A percentile compares a stretch with the other conserved stretches of the same genome.
These are phyloP conservation scores for Pseudoatta argentina DNA, from an alignment of 1,140 invertebrate genomes.

Conservation along the genomic window DNA sequence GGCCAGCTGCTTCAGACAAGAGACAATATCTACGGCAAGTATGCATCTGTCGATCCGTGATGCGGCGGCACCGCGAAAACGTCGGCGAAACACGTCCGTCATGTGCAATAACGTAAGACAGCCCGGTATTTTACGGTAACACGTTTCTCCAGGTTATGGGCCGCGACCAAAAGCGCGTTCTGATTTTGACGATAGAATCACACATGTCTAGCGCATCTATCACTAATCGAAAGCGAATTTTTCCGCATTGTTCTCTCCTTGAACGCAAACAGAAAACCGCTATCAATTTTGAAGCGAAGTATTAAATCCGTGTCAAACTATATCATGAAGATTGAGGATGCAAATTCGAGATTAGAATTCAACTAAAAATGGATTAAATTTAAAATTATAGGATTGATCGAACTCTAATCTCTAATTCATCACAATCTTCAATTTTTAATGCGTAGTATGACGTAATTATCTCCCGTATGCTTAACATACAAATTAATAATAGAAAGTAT, in stretches of 20 bases:
- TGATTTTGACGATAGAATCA: conserved; percentile 34
- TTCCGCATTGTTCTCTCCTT: background rate
- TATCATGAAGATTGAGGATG: no score
- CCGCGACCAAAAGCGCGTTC: conserved; percentile 18
- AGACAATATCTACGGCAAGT: conserved; percentile 63
- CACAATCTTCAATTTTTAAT: no score
- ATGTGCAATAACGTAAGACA: conserved; percentile 76
- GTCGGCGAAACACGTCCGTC: conserved; percentile 72
- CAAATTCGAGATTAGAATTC: no score
- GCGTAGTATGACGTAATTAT: no score
- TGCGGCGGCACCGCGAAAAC: conserved; percentile 2
- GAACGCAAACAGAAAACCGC: background rate
- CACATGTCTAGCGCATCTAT: background rate
- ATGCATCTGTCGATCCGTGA: conserved; percentile 56
- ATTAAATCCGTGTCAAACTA: no score
- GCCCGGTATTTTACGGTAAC: conserved; percentile 65
- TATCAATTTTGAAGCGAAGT: background rate
- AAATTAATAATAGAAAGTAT: background rate
- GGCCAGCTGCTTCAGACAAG: conserved; percentile 23
- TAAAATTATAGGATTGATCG: no score
- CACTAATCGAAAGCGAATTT: background rate
- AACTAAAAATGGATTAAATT: no score
- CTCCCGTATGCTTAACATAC: background rate
- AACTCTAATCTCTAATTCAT: no score
- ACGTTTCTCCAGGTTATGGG: conserved; percentile 40